Evolutionary conservation across 2,888 invertebrate genomes (phyloP).

Genomic region (Eupelmus urozonus): DNA sequence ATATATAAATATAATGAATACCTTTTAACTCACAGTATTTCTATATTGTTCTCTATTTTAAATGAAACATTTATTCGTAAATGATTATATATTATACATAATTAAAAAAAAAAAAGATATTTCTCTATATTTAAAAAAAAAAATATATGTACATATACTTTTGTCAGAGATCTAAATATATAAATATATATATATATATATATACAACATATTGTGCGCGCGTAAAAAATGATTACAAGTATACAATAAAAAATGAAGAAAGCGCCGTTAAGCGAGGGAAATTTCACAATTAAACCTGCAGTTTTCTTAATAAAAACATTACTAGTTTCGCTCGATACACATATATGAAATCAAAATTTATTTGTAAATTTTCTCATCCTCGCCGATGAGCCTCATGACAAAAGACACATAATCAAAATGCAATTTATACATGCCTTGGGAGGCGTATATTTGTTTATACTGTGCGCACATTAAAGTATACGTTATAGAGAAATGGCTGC

Average conservation of each 20-base stretch:
- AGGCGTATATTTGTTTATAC: neutral
- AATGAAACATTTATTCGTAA: constrained; percentile 49
- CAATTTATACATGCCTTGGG: constrained; percentile 14
- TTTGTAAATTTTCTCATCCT: too few species aligned
- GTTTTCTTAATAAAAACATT: too few species aligned
- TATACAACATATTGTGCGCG: constrained; percentile 19
- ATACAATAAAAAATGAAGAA: constrained; percentile 36
- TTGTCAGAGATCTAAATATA: constrained; percentile 42
- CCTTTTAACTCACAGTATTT: constrained; percentile 57
- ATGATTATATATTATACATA: constrained; percentile 38
- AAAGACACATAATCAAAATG: too few species aligned
- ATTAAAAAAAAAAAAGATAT: constrained; percentile 43
- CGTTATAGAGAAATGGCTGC: neutral
- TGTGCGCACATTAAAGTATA: too few species aligned
- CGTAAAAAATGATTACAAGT: constrained; percentile 32
- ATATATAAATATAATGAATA: constrained; percentile 43
- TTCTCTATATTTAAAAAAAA: constrained; percentile 54
- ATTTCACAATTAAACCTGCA: constrained; percentile 42
- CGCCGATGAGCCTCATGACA: too few species aligned
- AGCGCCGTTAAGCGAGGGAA: constrained; percentile 20
- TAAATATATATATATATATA: constrained; percentile 26
- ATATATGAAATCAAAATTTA: neutral
- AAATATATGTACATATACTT: constrained; percentile 55
- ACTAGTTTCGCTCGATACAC: neutral
- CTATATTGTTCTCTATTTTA: constrained; percentile 60